A percentile compares a stretch with the other conserved stretches of the same genome.
These are phyloP conservation scores for Alexandromys fortis DNA, from an alignment of 2,113 vertebrate genomes.

Conservation along the genomic window DNA sequence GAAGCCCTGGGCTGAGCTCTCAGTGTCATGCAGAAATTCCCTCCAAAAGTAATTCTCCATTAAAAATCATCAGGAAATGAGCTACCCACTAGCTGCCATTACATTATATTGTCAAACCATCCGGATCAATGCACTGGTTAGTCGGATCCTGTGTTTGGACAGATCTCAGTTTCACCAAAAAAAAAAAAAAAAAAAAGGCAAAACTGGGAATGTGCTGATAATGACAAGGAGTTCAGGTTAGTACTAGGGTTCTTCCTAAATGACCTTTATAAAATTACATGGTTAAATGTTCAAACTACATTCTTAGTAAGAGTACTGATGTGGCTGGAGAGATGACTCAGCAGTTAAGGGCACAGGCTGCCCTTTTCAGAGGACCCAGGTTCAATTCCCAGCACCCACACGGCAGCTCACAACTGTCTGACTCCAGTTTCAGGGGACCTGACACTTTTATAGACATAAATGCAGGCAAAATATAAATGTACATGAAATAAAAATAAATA, in stretches of 20 bases:
- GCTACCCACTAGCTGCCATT: background rate
- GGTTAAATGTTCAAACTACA: background rate
- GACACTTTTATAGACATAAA: background rate
- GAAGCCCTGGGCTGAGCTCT: background rate
- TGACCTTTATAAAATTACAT: background rate
- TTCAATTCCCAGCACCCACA: background rate
- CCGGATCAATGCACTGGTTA: background rate
- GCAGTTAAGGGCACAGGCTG: background rate
- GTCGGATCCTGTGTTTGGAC: background rate
- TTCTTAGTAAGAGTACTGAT: background rate
- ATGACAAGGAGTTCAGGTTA: background rate
- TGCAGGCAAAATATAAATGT: background rate
- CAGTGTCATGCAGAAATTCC: background rate
- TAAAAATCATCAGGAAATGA: constrained; percentile 36
- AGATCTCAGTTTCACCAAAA: background rate
- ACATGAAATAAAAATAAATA: background rate
- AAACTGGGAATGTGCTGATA: background rate
- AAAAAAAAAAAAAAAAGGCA: background rate
- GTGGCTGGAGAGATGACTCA: background rate
- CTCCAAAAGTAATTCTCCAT: background rate
- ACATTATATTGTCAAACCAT: background rate
- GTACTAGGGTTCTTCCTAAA: background rate
- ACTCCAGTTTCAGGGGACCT: background rate
- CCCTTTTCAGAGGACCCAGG: background rate
- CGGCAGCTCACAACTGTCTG: background rate